Evolutionary conservation across 2,113 vertebrate species (phyloP).

Genomic region (Pipra filicauda): DNA sequence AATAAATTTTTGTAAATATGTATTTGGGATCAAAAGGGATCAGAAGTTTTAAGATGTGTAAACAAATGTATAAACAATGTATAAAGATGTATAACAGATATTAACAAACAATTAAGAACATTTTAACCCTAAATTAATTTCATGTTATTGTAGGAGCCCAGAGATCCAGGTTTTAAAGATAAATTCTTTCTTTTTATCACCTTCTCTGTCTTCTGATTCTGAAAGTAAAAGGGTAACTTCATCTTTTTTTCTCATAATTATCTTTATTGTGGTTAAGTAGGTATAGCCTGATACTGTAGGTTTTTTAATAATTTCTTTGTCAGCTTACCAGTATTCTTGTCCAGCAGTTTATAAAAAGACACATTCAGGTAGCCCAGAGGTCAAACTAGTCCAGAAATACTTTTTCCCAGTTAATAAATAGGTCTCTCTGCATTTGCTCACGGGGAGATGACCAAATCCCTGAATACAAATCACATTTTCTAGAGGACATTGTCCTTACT

Average conservation of each 20-base stretch:
- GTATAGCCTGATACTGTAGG: not conserved
- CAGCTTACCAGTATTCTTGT: not conserved
- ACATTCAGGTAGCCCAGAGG: not conserved
- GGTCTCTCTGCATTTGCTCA: not conserved
- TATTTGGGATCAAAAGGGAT: not conserved
- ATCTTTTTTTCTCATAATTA: not conserved
- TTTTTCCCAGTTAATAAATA: not conserved
- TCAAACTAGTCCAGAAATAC: not conserved
- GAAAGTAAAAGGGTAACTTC: not conserved
- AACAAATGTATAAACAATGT: not conserved
- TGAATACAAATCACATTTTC: not conserved
- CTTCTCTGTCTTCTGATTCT: not conserved
- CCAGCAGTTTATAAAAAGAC: not conserved
- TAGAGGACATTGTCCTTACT: not conserved
- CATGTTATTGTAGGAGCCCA: not conserved
- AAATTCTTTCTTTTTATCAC: not conserved
- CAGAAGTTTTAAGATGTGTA: not conserved
- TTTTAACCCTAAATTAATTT: not conserved
- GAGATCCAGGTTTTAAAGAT: not conserved
- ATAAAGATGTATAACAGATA: not conserved
- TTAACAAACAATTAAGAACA: not conserved
- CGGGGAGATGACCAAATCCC: not conserved
- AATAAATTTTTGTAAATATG: not conserved
- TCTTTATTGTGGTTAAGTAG: not conserved
- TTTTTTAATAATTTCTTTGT: not conserved